Conservation (phyloP, 2,113 vertebrate genomes). For the Uria lomvia region DNA sequence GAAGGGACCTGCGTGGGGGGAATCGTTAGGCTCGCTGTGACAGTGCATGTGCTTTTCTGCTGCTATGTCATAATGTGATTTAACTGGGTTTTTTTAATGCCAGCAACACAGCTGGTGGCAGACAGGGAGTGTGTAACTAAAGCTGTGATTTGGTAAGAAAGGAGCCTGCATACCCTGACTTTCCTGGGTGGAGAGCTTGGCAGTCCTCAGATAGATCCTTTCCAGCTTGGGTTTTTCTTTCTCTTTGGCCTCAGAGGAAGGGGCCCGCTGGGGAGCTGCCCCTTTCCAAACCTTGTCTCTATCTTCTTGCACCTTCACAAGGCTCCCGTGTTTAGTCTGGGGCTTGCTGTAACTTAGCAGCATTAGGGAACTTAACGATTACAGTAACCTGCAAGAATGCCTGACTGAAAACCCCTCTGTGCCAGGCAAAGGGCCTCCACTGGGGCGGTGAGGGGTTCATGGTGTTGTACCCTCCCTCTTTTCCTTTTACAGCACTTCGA, state of each 20-base stretch:
- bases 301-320: background rate
- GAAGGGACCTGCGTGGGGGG: background rate
- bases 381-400: background rate
- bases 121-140: background rate
- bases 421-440: background rate
- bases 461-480: background rate
- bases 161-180: background rate
- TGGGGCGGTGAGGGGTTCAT: background rate
- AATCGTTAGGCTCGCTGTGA: background rate
- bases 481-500: background rate
- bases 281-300: background rate
- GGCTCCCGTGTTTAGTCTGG: background rate
- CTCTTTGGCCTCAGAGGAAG: background rate
- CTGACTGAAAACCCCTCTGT: background rate
- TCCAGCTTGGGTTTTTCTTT: background rate
- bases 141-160: background rate
- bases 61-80: background rate
- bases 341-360: background rate
- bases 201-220: background rate
- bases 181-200: constrained; percentile 21
- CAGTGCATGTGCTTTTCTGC: background rate
- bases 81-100: background rate
- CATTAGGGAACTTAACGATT: background rate
- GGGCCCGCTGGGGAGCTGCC: background rate
- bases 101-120: background rate